Evolutionary conservation across 2,888 invertebrate species (phyloP), one percentile per base, ranked within the genome.

Genomic region (Himalopsyche anomala): DNA sequence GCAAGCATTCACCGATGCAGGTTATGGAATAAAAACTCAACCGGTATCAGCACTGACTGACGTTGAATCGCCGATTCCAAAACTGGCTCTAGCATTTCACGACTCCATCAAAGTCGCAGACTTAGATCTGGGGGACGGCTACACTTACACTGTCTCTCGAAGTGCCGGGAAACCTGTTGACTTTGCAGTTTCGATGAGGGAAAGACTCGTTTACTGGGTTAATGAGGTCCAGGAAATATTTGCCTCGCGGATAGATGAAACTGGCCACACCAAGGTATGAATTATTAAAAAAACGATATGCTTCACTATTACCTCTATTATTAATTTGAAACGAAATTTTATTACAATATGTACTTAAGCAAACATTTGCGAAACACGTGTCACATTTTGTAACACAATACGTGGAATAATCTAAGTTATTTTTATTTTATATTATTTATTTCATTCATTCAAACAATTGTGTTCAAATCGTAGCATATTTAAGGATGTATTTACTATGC

Each of bases 161-260:
- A 95, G 94, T 62, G 94, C 95, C 9, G 95, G 95, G 9, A 95
- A 95, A 85, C 96, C 96, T 0, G 93, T 95, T 12, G 96, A 96
- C 90, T 93, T 97, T 86, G 94, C 95, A 11, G 94, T 95, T 87
- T 92, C 96, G 62, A 94, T 95, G 4, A 94, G 94, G 89, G 97
- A 97, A 90, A 94, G 95, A 85, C 94, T 95, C 38, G 92, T 97
- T 6, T 96, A 96, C 89, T 98, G 98, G 98, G 94, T 97, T 17
- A 97, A 97, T 90, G 95, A 96, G 89, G 94, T 95, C 90, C 94
- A 95, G 88, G 95, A 96, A 90, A 91, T 96, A 87, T 94, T 96
- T 89, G 94, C 94, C 40, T 94, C 95, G 1, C 92, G 94, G 88
- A 92, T 94, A 42, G 93, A 93, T 84, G 94, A 94, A 17, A 92